These are phyloP conservation scores for Lepidocolaptes lacrymiger DNA, from an alignment of 2,797 vertebrate species.

Conservation along the genomic window DNA sequence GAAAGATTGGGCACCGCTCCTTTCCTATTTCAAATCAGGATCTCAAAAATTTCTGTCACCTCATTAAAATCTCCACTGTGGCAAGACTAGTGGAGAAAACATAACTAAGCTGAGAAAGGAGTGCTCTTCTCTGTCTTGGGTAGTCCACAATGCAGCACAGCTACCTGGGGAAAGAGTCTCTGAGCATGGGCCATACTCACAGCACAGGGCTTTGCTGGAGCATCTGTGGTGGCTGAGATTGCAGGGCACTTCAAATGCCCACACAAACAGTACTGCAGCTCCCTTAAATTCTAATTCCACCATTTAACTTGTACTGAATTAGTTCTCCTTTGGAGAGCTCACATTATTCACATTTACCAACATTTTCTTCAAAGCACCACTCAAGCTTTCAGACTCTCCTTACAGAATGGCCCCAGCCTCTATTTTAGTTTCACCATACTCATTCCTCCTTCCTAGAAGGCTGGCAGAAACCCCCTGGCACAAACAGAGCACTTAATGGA, in stretches of 20 bases:
- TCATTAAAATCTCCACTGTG: neutral
- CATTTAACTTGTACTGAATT: neutral
- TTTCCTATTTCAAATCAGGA: neutral
- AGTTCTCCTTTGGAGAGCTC: neutral
- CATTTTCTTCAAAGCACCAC: neutral
- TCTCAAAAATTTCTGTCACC: neutral
- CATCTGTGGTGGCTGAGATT: neutral
- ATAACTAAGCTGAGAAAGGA: neutral
- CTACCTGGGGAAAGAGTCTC: neutral
- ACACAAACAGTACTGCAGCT: neutral
- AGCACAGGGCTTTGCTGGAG: neutral
- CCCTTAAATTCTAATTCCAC: neutral
- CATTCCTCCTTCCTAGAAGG: neutral
- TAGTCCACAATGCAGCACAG: neutral
- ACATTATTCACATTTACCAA: neutral
- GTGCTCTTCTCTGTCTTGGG: neutral
- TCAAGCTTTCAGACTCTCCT: neutral
- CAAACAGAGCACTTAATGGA: neutral
- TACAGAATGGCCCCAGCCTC: neutral
- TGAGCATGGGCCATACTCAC: accelerated
- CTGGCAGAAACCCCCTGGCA: neutral
- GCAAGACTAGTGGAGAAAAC: neutral
- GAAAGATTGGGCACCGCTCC: neutral
- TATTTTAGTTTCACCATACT: neutral
- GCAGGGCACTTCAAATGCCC: neutral